A percentile compares a stretch with the other conserved stretches of the same genome.
These are phyloP conservation scores for Pao palembangensis DNA, from an alignment of 2,113 vertebrate genomes.

Conservation along the genomic window DNA sequence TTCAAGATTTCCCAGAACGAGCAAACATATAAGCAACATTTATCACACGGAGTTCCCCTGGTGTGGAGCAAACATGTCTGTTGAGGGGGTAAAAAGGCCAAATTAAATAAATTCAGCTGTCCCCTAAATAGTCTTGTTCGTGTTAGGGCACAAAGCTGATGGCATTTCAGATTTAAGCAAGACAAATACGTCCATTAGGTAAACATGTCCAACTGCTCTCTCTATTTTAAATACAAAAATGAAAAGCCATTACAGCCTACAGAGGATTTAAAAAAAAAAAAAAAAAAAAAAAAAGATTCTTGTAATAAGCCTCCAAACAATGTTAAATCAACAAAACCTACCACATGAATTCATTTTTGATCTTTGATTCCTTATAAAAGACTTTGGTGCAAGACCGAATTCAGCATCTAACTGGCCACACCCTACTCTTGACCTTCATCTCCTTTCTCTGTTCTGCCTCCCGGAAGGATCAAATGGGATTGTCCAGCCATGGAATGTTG, in stretches of 20 bases:
- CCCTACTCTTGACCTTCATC: slow-evolving; percentile 22
- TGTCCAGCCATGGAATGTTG: slow-evolving; percentile 49
- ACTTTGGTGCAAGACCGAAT: slow-evolving; percentile 7
- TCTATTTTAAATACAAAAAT: slow-evolving; percentile 19
- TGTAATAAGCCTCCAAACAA: slow-evolving; percentile 7
- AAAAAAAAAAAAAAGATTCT: too few relatives aligned
- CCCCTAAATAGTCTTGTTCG: slow-evolving; percentile 21
- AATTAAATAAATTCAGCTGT: slow-evolving; percentile 1
- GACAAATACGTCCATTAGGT: slow-evolving; percentile 68
- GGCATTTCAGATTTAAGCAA: slow-evolving; percentile 38
- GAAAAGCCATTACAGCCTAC: neutral
- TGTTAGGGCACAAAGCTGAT: slow-evolving; percentile 43
- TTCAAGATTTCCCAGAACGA: too few relatives aligned
- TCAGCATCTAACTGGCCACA: slow-evolving; percentile 14
- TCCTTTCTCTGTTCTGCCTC: slow-evolving; percentile 23
- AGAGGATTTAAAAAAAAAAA: neutral
- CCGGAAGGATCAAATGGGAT: slow-evolving; percentile 31
- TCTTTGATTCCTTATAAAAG: slow-evolving; percentile 18
- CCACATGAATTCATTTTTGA: slow-evolving; percentile 3
- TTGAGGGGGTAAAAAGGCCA: slow-evolving; percentile 8
- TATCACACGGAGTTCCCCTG: neutral
- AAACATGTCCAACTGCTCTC: slow-evolving; percentile 66
- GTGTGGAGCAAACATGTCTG: slow-evolving; percentile 3
- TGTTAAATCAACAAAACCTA: slow-evolving; percentile 20
- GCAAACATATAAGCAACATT: neutral